Evolutionary conservation across 2,888 invertebrate genomes (phyloP).

Genomic region (Ectemnius lituratus): DNA sequence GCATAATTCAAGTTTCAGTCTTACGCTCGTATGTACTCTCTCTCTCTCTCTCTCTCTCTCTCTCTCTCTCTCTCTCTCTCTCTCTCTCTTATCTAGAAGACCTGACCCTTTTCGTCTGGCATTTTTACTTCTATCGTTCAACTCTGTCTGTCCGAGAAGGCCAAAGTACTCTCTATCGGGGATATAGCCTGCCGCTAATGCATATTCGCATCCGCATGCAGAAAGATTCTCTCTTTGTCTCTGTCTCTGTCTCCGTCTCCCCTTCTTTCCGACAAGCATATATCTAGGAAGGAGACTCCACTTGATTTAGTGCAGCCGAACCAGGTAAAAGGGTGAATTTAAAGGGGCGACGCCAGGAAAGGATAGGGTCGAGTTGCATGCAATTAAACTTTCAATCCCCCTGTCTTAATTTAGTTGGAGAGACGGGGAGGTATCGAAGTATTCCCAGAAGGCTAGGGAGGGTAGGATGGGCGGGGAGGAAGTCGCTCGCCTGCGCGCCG

Average conservation of each 20-base stretch:
- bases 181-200: background rate
- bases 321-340: conserved; percentile 8
- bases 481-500: conserved; percentile 12
- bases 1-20: conserved; percentile 66
- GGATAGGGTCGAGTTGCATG: conserved; percentile 60
- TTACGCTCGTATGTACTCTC: conserved; percentile 40
- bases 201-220: background rate
- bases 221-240: background rate
- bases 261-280: background rate
- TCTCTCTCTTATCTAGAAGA: background rate
- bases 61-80: conserved; percentile 12
- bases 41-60: background rate
- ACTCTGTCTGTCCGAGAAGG: too few relatives aligned
- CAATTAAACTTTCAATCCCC: conserved; percentile 71
- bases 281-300: conserved; percentile 5
- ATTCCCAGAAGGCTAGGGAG: conserved; percentile 20
- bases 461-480: too few relatives aligned
- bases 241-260: background rate
- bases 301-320: conserved; percentile 23
- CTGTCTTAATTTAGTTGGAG: conserved; percentile 62
- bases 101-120: conserved; percentile 5
- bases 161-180: background rate
- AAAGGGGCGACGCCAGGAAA: conserved; percentile 6
- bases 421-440: conserved; percentile 57
- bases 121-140: conserved; percentile 10